These are phyloP conservation scores for Coenonympha glycerion DNA, from an alignment of 2,888 invertebrate species.

Conservation along the genomic window DNA sequence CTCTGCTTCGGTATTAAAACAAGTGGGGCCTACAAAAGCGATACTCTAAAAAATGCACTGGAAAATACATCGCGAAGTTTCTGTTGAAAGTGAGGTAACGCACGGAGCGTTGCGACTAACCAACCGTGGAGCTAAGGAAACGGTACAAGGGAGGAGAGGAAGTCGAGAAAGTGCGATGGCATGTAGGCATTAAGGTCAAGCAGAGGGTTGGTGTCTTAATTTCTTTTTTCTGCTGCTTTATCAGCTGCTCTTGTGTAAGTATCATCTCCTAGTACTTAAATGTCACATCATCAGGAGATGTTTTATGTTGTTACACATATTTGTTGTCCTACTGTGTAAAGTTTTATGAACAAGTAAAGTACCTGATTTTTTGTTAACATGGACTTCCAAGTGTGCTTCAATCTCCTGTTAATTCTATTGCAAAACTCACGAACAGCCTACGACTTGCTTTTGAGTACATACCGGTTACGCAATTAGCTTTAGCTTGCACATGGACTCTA, in stretches of 20 bases:
- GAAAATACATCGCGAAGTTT: conserved; percentile 72
- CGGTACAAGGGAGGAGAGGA: conserved; percentile 33
- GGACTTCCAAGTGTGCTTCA: no score
- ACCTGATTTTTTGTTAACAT: no score
- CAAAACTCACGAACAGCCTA: no score
- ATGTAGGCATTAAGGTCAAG: neutral
- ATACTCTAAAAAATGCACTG: conserved; percentile 74
- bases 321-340: no score
- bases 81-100: conserved; percentile 72
- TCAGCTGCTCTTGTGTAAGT: neutral
- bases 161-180: conserved; percentile 15
- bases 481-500: no score
- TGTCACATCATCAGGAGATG: no score
- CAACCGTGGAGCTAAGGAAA: conserved; percentile 61
- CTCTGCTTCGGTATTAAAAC: conserved; percentile 64
- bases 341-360: no score
- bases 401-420: no score
- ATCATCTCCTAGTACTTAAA: no score
- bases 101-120: conserved; percentile 72
- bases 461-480: no score
- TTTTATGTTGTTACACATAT: no score
- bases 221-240: neutral
- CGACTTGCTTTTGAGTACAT: no score
- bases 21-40: conserved; percentile 67
- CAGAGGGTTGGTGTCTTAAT: neutral